A percentile compares a stretch with the other conserved stretches of the same genome.
Conservation (phyloP, 2,113 vertebrate species). For the Tachysurus vachellii region DNA sequence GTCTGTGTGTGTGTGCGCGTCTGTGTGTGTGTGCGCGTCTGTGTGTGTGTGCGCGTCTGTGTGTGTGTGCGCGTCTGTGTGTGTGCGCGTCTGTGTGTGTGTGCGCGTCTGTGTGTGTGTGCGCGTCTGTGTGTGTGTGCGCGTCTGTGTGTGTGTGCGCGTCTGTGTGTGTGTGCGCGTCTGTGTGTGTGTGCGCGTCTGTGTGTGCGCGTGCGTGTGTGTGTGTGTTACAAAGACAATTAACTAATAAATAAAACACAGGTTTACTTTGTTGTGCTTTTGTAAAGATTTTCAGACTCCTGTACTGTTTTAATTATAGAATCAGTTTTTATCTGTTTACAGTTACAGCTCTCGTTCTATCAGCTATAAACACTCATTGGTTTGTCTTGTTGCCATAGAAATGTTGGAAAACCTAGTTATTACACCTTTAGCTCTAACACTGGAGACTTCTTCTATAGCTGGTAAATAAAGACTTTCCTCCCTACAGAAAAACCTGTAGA, state of each 20-base stretch:
- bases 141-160: no score
- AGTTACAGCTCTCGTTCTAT: not conserved
- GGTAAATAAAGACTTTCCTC: not conserved
- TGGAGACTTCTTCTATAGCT: not conserved
- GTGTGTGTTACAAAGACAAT: not conserved
- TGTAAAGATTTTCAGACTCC: not conserved
- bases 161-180: no score
- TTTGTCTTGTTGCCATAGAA: not conserved
- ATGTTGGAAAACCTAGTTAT: not conserved
- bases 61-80: no score
- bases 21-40: no score
- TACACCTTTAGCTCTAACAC: not conserved
- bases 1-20: no score
- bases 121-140: no score
- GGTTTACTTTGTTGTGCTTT: no score
- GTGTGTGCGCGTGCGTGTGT: not conserved
- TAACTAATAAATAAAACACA: no score
- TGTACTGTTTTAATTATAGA: not conserved
- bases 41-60: no score
- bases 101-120: no score
- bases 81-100: no score
- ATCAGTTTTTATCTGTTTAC: not conserved
- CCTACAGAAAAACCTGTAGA: not conserved
- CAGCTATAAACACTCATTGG: not conserved
- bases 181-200: not conserved